Conservation (phyloP, 2,113 vertebrate species). For the Pogona vitticeps region DNA sequence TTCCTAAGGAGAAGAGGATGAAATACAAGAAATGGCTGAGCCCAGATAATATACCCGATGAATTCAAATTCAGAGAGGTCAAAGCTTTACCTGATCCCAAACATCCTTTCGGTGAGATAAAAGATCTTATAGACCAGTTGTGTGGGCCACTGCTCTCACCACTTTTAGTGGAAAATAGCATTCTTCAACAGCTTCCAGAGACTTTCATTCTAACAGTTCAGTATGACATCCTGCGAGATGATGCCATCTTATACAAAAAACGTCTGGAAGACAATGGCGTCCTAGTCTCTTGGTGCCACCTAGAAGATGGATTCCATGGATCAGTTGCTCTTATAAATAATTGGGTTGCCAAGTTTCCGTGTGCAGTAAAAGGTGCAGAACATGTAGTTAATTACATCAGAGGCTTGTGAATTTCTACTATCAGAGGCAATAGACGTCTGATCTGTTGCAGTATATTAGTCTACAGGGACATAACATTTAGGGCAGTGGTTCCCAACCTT, state of each 20-base stretch:
- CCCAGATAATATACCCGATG: constrained; percentile 14
- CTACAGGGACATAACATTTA: too few relatives aligned
- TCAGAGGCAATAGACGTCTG: too few relatives aligned
- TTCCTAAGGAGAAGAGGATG: constrained; percentile 68
- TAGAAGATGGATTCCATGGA: constrained; percentile 50
- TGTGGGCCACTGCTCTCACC: background rate
- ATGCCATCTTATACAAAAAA: constrained; percentile 76
- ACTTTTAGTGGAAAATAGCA: constrained; percentile 1
- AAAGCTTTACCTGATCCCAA: background rate
- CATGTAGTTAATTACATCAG: background rate
- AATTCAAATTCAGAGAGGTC: constrained; percentile 49
- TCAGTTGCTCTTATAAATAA: background rate
- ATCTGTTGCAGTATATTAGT: too few relatives aligned
- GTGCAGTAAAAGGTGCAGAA: background rate
- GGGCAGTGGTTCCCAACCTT: too few relatives aligned
- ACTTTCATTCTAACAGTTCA: constrained; percentile 52
- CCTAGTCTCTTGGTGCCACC: constrained; percentile 72
- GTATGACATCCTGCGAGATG: constrained; percentile 77
- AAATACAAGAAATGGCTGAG: constrained; percentile 45
- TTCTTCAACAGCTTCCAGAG: constrained; percentile 60
- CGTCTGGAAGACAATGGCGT: constrained; percentile 70
- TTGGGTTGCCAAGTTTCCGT: accelerated
- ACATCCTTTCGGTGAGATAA: constrained; percentile 63
- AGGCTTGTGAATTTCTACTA: background rate
- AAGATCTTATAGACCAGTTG: constrained; percentile 45